Percentiles rank a stretch among this genome's conserved stretches.
Conservation (phyloP, 2,888 invertebrate species). For the Idaea straminata region DNA sequence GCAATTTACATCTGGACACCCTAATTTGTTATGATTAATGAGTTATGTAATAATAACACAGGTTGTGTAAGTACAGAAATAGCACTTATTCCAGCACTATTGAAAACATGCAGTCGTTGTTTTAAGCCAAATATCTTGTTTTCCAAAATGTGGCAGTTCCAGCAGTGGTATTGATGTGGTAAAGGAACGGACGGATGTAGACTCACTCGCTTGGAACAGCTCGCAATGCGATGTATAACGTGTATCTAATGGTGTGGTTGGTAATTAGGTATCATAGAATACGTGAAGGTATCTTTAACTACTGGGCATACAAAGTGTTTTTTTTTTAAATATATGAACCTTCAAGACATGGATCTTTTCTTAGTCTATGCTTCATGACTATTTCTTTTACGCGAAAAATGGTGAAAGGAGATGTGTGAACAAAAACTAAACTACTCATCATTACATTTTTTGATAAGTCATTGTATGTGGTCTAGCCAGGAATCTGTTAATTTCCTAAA, state of each 20-base stretch:
- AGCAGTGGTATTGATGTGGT: neutral
- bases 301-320: neutral
- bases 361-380: too few relatives aligned
- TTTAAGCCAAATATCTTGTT: too few relatives aligned
- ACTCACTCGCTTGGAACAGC: neutral
- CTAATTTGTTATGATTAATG: neutral
- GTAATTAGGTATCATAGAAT: neutral
- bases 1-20: neutral
- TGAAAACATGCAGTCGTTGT: too few relatives aligned
- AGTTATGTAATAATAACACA: neutral
- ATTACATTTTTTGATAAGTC: too few relatives aligned
- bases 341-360: too few relatives aligned
- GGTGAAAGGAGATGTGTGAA: too few relatives aligned
- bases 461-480: too few relatives aligned
- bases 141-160: neutral
- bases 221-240: neutral
- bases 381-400: too few relatives aligned
- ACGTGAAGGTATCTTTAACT: neutral
- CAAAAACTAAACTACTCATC: too few relatives aligned
- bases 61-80: neutral
- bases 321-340: too few relatives aligned
- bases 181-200: neutral
- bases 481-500: too few relatives aligned
- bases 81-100: too few relatives aligned
- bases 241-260: neutral